phyloP scores from a whole-genome alignment of 2,113 vertebrate genomes.

The Cyanoramphus novaezelandiae region DNA sequence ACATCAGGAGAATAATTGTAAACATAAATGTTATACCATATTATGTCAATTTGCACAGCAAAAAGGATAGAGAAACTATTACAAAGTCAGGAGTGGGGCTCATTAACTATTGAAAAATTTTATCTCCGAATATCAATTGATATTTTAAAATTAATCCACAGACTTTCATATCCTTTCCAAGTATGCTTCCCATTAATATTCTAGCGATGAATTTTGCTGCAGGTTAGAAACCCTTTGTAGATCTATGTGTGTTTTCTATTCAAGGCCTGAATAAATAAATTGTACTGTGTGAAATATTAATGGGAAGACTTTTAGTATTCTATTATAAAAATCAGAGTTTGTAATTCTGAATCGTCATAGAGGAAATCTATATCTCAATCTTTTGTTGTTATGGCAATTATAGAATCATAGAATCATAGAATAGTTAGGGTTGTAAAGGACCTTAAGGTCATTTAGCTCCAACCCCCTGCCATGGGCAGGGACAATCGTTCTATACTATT shows the following conservation, averaged over 20 bases:
- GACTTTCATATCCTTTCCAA: background rate
- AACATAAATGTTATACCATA: background rate
- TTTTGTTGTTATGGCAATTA: background rate
- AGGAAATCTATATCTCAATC: background rate
- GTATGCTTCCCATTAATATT: background rate
- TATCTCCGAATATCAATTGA: conserved; percentile 4
- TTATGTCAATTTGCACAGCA: background rate
- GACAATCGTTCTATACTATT: background rate
- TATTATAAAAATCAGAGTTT: background rate
- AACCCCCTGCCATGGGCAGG: no score
- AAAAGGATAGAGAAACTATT: background rate
- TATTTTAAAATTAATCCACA: conserved; percentile 10
- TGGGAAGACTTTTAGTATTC: background rate
- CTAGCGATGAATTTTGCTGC: background rate
- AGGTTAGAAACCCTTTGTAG: background rate
- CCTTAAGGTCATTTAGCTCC: no score
- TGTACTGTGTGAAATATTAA: background rate
- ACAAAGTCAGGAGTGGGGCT: background rate
- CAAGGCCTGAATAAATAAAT: background rate
- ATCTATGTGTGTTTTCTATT: background rate
- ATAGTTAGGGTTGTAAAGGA: no score
- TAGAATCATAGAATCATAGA: no score
- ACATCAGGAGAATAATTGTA: background rate
- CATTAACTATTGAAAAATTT: background rate
- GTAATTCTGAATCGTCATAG: background rate